A percentile compares a stretch with the other conserved stretches of the same genome.
phyloP scores from a whole-genome alignment of 2,888 invertebrate species.

The Hydrotaea diabolus region DNA sequence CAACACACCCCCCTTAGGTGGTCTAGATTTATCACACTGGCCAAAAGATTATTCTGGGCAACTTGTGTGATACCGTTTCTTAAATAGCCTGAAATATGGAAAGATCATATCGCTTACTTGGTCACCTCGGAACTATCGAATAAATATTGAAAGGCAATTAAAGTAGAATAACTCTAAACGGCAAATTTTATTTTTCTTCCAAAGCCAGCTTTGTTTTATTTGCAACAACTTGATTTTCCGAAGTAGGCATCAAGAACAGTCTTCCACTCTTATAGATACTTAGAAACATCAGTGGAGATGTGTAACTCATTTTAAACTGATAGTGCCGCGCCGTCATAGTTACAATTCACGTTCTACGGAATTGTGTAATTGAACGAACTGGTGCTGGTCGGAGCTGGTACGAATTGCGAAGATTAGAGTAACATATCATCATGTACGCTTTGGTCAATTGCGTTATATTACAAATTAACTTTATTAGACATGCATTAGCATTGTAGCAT shows the following conservation, averaged over 20 bases:
- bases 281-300: constrained; percentile 42
- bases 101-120: not conserved
- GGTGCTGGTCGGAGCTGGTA: not conserved
- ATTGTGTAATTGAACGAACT: constrained; percentile 49
- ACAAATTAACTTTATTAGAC: constrained; percentile 61
- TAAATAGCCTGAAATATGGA: too few species aligned
- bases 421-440: constrained; percentile 24
- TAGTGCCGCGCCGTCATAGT: constrained; percentile 17
- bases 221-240: not conserved
- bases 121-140: constrained; percentile 27
- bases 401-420: constrained; percentile 15
- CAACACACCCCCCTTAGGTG: too few species aligned
- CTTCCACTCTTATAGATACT: not conserved
- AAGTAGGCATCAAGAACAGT: not conserved
- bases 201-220: constrained; percentile 47
- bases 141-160: constrained; percentile 49
- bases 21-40: too few species aligned
- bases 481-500: constrained; percentile 37
- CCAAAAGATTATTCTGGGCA: too few species aligned
- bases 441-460: constrained; percentile 52
- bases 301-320: constrained; percentile 30
- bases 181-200: constrained; percentile 23
- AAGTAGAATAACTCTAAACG: constrained; percentile 44
- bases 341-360: constrained; percentile 51
- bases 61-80: too few species aligned